phyloP scores from a whole-genome alignment of 2,888 invertebrate genomes.

The Drosophila nr. perissopoda region DNA sequence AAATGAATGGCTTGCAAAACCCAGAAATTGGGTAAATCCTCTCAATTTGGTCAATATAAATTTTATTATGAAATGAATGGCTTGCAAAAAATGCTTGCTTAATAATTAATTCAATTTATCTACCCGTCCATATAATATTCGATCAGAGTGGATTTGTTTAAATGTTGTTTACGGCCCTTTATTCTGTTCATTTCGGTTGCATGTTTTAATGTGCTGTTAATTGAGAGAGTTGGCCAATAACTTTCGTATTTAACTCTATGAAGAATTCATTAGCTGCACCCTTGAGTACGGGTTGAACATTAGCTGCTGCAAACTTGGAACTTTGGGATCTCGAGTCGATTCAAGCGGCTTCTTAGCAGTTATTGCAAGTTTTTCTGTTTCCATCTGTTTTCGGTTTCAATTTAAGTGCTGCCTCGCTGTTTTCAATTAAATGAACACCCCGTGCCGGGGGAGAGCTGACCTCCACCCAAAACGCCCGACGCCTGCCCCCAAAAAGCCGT shows the following conservation, averaged over 20 bases:
- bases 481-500: slow-evolving; percentile 14
- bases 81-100: neutral
- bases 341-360: slow-evolving; percentile 52
- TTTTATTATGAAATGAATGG: neutral
- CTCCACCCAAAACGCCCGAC: neutral
- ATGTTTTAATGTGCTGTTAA: slow-evolving; percentile 36
- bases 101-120: neutral
- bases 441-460: slow-evolving; percentile 7
- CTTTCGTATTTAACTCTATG: slow-evolving; percentile 56
- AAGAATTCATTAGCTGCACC: slow-evolving; percentile 67
- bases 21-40: neutral
- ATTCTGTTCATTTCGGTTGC: slow-evolving; percentile 5
- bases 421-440: slow-evolving; percentile 76
- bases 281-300: slow-evolving; percentile 48
- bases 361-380: slow-evolving; percentile 71
- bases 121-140: neutral
- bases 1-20: neutral
- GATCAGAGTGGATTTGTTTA: neutral
- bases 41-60: neutral
- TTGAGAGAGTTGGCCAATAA: slow-evolving; percentile 45
- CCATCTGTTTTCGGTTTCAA: slow-evolving; percentile 75
- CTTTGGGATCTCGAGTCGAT: slow-evolving; percentile 43
- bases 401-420: slow-evolving; percentile 71
- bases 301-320: slow-evolving; percentile 33
- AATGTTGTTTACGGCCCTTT: neutral